Conservation (phyloP, 2,888 invertebrate species). For the Acronicta alni region DNA sequence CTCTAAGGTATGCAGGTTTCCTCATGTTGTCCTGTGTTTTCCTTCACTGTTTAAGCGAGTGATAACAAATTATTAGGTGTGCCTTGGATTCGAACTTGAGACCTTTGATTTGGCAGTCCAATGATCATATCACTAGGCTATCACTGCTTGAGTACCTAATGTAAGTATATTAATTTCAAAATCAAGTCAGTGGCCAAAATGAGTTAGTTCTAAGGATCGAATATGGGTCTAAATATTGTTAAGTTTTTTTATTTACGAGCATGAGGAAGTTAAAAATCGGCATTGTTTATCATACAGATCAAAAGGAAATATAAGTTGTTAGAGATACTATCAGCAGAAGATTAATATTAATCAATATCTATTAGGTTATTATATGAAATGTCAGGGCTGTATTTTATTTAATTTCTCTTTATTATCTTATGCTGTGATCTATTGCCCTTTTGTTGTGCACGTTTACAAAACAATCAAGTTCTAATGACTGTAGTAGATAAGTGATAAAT, state of each 20-base stretch:
- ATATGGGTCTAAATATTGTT: too few relatives aligned
- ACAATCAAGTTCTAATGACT: slow-evolving; percentile 18
- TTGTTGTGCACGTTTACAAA: slow-evolving; percentile 3
- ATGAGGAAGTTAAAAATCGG: not conserved
- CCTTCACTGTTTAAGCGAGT: too few relatives aligned
- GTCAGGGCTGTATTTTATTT: slow-evolving; percentile 1
- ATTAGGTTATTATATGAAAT: slow-evolving; percentile 1
- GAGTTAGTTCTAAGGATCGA: too few relatives aligned
- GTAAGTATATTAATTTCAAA: too few relatives aligned
- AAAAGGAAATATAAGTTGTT: not conserved
- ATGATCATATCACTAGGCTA: too few relatives aligned
- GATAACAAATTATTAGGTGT: too few relatives aligned
- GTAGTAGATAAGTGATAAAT: slow-evolving; percentile 17
- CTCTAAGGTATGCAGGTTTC: too few relatives aligned
- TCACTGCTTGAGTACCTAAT: too few relatives aligned
- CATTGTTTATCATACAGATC: not conserved
- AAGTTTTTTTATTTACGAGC: not conserved
- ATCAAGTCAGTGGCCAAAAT: too few relatives aligned
- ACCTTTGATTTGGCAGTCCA: too few relatives aligned
- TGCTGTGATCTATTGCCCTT: not conserved
- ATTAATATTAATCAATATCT: not conserved
- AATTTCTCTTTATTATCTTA: slow-evolving; percentile 1
- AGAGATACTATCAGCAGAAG: not conserved
- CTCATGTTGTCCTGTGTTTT: too few relatives aligned
- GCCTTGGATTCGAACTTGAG: too few relatives aligned